These are phyloP conservation scores for Catocala sponsa DNA, from an alignment of 2,888 invertebrate species.

Conservation along the genomic window DNA sequence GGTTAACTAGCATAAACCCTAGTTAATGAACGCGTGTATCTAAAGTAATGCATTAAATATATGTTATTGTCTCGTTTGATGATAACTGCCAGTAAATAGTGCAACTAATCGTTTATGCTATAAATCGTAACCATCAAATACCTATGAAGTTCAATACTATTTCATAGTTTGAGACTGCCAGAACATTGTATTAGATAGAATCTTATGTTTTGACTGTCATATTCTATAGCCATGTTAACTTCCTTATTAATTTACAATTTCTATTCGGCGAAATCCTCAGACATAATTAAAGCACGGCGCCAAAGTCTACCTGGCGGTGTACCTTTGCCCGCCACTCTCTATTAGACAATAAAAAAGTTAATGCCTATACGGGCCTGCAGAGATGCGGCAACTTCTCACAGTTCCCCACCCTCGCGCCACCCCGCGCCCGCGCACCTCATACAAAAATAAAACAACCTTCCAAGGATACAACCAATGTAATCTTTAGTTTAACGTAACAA, in stretches of 20 bases:
- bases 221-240: slow-evolving; percentile 52
- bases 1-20: slow-evolving; percentile 42
- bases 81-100: slow-evolving; percentile 20
- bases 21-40: slow-evolving; percentile 42
- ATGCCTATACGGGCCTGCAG: slow-evolving; percentile 77
- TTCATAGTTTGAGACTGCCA: no score
- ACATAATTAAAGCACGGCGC: slow-evolving; percentile 84
- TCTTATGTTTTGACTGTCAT: slow-evolving; percentile 21
- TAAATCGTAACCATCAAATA: neutral
- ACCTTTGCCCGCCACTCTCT: slow-evolving; percentile 80
- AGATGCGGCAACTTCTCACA: slow-evolving; percentile 84
- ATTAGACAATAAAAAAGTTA: slow-evolving; percentile 86
- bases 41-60: slow-evolving; percentile 26
- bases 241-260: slow-evolving; percentile 69
- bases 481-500: slow-evolving; percentile 71
- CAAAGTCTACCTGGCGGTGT: slow-evolving; percentile 83
- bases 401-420: slow-evolving; percentile 63
- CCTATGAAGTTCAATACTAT: no score
- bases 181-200: neutral
- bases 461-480: slow-evolving; percentile 87
- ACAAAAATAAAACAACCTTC: slow-evolving; percentile 85
- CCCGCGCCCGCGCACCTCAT: slow-evolving; percentile 55
- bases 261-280: slow-evolving; percentile 72
- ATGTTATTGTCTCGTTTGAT: slow-evolving; percentile 11
- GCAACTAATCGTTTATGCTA: slow-evolving; percentile 1